Conservation (phyloP, 2,797 vertebrate genomes). For the Characodon lateralis region DNA sequence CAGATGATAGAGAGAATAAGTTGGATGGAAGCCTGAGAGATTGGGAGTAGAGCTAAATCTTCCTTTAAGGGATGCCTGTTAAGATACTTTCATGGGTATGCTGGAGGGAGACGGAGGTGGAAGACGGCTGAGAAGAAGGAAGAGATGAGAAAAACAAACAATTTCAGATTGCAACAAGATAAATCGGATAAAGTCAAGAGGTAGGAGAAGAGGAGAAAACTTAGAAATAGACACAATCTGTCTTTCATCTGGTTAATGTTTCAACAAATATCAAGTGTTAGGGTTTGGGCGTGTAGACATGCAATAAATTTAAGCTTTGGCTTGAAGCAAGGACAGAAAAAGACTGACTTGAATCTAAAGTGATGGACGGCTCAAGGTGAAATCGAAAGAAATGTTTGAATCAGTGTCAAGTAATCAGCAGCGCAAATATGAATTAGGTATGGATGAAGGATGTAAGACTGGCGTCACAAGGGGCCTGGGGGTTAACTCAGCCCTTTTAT, state of each 20-base stretch:
- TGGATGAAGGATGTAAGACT: conserved; percentile 1
- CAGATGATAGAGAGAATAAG: conserved; percentile 47
- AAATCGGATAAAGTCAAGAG: not conserved
- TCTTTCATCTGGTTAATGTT: conserved; percentile 22
- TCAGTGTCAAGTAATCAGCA: conserved; percentile 5
- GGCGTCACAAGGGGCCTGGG: not conserved
- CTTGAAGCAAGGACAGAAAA: conserved; percentile 22
- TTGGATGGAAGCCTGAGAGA: conserved; percentile 40
- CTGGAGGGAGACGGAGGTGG: conserved; percentile 23
- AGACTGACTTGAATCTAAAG: conserved; percentile 2
- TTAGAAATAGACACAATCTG: not conserved
- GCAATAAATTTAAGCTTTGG: not conserved
- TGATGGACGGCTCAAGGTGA: not conserved
- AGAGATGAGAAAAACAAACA: not conserved
- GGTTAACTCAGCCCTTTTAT: conserved; percentile 11
- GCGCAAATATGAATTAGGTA: conserved; percentile 1
- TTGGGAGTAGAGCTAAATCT: conserved; percentile 52
- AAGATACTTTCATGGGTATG: conserved; percentile 48
- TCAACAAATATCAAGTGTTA: conserved; percentile 14
- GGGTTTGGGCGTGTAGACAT: not conserved
- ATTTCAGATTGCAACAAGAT: not conserved
- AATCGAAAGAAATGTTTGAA: conserved; percentile 22
- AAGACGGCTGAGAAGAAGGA: conserved; percentile 17
- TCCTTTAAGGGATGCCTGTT: conserved; percentile 55
- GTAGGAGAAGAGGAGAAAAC: no score